Base-by-base conservation (phyloP, 2,797 vertebrate species). In the Neosalanx taihuensis region DNA sequence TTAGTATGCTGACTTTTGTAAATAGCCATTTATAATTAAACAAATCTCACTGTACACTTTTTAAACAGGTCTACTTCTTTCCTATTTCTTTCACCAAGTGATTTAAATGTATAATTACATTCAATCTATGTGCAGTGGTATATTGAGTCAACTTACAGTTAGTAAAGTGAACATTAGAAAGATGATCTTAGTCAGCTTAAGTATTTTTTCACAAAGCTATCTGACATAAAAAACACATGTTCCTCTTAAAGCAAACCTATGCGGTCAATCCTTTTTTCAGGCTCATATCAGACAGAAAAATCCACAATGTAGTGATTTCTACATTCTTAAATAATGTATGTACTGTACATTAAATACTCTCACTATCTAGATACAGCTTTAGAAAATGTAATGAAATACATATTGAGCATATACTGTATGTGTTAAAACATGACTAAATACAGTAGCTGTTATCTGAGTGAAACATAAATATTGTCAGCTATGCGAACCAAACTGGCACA, bases 401-500 rank as follows among this genome's bases (percentile, higher is more conserved):
- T 77, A 77, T 35, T 60, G 68, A 77, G 17, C 84, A 67, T 84
- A 83, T 81, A 23, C 71, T 65, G 64, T 64, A 72, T 78, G 73
- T 74, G 70, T 77, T 71, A 83, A 87, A 86, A 86, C 73, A 72
- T 77, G 71, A 86, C 76, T 79, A 56, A 46, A 69, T 85, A 81
- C n/a, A 6, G 81, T 56, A 76, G 81, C 83, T 67, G 81, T 70
- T 78, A 82, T 81, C 69, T 70, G 79, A 51, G 30, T 85, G 74
- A 75, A 75, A 74, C 10, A 10, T 60, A 65, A 86, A 75, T 51
- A 74, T 77, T 81, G 78, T 67, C 64, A 68, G 78, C 76, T 81
- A 83, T 79, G 78, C 69, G 81, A 86, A 88, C 76, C 60, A 82
- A 76, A 72, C 82, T 37, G 81, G 81, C 15, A 84, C 83, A 79